phyloP scores from a whole-genome alignment of 2,888 invertebrate genomes.

The Horisme vitalbata region DNA sequence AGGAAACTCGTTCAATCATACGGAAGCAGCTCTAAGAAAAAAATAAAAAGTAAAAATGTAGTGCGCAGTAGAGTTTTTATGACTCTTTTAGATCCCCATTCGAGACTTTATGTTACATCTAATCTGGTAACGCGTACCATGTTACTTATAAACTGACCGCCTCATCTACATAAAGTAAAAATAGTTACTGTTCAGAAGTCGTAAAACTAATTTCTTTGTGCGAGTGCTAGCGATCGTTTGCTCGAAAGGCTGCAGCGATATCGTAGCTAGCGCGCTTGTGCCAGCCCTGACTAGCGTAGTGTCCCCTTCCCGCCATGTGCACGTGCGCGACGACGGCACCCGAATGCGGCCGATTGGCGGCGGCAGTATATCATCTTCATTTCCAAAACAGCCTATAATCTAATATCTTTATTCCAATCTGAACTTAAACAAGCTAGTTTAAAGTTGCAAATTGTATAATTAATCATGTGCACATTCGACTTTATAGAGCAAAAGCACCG shows the following conservation, averaged over 20 bases:
- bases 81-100: constrained; percentile 14
- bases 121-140: constrained; percentile 20
- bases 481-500: constrained; percentile 33
- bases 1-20: neutral
- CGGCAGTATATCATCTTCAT: constrained; percentile 44
- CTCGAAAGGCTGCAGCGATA: constrained; percentile 38
- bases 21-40: neutral
- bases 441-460: neutral
- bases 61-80: constrained; percentile 15
- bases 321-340: constrained; percentile 72
- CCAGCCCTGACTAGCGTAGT: constrained; percentile 48
- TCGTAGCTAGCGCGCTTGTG: constrained; percentile 38
- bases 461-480: constrained; percentile 22
- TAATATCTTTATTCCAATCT: constrained; percentile 12
- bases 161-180: constrained; percentile 37
- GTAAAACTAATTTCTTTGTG: constrained; percentile 41
- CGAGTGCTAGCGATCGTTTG: constrained; percentile 24
- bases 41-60: neutral
- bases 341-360: constrained; percentile 68
- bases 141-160: constrained; percentile 24
- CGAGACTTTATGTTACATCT: constrained; percentile 18
- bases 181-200: constrained; percentile 35
- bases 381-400: constrained; percentile 33
- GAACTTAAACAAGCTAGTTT: rapidly evolving
- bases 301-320: constrained; percentile 59